phyloP scores from a whole-genome alignment of 2,888 invertebrate genomes.

The Trilocha varians region DNA sequence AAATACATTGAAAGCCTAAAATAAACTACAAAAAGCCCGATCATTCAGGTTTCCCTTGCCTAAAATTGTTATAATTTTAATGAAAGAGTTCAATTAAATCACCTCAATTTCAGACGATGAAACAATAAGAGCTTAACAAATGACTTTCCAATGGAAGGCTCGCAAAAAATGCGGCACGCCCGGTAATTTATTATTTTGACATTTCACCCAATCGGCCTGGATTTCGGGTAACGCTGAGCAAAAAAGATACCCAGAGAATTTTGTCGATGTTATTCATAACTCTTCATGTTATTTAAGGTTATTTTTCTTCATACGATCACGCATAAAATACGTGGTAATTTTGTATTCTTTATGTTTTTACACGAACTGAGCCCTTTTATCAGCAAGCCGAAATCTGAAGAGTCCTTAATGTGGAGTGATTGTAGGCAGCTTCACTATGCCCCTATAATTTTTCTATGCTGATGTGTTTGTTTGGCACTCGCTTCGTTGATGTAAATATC shows the following conservation, averaged over 20 bases:
- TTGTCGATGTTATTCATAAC: background rate
- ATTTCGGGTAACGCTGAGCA: background rate
- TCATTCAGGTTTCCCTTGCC: too few species aligned
- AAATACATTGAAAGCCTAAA: too few species aligned
- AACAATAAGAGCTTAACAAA: conserved; percentile 1
- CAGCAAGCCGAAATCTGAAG: too few species aligned
- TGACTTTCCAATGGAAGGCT: conserved; percentile 1
- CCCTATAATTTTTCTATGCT: too few species aligned
- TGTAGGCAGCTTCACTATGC: too few species aligned
- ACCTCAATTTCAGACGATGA: conserved; percentile 2
- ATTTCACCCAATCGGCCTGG: conserved; percentile 2
- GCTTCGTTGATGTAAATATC: too few species aligned
- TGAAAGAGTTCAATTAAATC: background rate
- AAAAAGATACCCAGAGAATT: conserved; percentile 1
- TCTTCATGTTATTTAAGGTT: background rate
- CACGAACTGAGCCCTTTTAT: too few species aligned
- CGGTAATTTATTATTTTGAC: conserved; percentile 4
- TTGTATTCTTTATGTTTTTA: background rate
- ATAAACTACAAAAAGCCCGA: too few species aligned
- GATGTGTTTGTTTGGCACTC: too few species aligned
- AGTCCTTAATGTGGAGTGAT: too few species aligned
- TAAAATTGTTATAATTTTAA: background rate
- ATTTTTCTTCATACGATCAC: background rate
- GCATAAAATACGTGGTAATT: background rate
- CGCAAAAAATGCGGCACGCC: conserved; percentile 1